Evolutionary conservation across 2,797 vertebrate species (phyloP).

Genomic region (Karalla daura): DNA sequence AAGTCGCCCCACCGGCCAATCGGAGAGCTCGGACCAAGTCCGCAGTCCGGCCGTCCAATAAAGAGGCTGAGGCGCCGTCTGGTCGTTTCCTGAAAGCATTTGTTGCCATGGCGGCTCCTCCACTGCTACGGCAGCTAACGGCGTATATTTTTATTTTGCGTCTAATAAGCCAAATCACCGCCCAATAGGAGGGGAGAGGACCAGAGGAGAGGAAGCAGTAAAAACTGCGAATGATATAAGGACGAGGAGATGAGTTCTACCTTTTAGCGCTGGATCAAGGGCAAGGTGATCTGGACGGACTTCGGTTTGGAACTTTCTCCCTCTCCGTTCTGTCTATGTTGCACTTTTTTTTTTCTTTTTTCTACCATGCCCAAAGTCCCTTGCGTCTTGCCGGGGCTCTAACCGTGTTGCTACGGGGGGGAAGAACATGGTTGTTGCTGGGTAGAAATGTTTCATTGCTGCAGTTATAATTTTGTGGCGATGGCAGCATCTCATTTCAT

Average conservation of each 20-base stretch:
- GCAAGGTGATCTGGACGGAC: constrained; percentile 73
- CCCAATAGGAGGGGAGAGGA: constrained; percentile 76
- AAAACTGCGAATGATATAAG: constrained; percentile 81
- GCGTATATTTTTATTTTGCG: constrained; percentile 86
- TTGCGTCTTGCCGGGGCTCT: constrained; percentile 45
- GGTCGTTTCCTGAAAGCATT: constrained; percentile 75
- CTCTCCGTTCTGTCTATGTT: constrained; percentile 54
- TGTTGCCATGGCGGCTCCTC: constrained; percentile 85
- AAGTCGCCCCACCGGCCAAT: constrained; percentile 73
- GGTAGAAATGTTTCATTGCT: constrained; percentile 61
- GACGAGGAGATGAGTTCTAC: constrained; percentile 70
- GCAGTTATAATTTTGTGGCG: constrained; percentile 30
- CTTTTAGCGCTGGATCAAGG: constrained; percentile 77
- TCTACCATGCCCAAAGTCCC: constrained; percentile 66
- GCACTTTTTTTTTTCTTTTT: constrained; percentile 75
- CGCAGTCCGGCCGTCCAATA: constrained; percentile 71
- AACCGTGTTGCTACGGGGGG: constrained; percentile 57
- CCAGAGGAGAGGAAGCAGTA: constrained; percentile 72
- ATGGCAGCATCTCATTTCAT: constrained; percentile 32
- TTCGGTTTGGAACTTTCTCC: constrained; percentile 72
- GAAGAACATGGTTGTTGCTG: constrained; percentile 72
- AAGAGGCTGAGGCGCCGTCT: constrained; percentile 60
- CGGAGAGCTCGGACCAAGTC: constrained; percentile 50
- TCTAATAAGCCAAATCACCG: constrained; percentile 82
- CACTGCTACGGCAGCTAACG: constrained; percentile 80